A percentile compares a stretch with the other conserved stretches of the same genome.
Conservation (phyloP, 2,797 vertebrate species). For the Lophotriccus pileatus region DNA sequence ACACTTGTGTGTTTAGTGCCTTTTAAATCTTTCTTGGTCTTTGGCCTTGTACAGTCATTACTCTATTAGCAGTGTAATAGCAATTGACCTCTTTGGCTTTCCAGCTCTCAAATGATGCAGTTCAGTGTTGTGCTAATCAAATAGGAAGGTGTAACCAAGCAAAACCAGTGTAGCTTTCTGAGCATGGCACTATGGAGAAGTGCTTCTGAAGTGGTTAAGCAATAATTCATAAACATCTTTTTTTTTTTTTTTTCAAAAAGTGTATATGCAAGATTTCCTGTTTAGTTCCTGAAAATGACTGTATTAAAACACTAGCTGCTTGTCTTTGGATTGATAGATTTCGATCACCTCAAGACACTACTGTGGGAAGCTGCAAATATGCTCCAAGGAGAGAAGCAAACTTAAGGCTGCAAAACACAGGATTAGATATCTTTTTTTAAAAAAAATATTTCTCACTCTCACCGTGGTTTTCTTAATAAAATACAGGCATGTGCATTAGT, state of each 20-base stretch:
- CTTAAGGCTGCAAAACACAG: background rate
- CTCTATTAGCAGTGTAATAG: background rate
- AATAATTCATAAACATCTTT: background rate
- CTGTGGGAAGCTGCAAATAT: background rate
- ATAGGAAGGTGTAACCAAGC: background rate
- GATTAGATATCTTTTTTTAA: background rate
- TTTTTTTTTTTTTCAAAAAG: background rate
- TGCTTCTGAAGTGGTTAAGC: background rate
- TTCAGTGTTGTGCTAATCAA: background rate
- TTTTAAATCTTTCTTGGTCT: background rate
- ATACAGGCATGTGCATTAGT: background rate
- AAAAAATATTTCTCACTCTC: background rate
- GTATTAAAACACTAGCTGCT: background rate
- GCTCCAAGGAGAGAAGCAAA: background rate
- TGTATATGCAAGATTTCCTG: background rate
- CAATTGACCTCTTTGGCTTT: background rate
- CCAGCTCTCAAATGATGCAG: rapidly evolving
- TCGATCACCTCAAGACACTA: background rate
- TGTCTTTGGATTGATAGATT: background rate
- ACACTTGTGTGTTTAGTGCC: background rate
- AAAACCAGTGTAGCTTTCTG: background rate
- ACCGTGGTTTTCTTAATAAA: background rate
- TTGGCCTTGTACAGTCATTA: background rate
- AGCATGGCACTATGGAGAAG: background rate
- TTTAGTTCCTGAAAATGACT: constrained; percentile 12